These are phyloP conservation scores for Ditylenchus dipsaci DNA, from an alignment of 1,140 invertebrate species.

Conservation along the genomic window DNA sequence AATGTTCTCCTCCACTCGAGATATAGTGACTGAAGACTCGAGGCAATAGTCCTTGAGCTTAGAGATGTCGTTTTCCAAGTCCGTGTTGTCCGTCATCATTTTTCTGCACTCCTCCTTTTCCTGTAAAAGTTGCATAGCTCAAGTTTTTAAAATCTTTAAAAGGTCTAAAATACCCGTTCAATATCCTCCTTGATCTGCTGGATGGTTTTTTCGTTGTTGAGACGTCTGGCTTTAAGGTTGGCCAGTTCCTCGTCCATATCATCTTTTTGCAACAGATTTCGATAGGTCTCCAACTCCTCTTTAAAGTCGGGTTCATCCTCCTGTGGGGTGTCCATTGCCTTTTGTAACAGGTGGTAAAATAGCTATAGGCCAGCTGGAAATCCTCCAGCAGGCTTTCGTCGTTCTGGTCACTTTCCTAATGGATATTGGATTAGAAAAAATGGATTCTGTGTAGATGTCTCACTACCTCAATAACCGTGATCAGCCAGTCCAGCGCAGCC, in stretches of 20 bases:
- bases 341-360: conserved; percentile 20
- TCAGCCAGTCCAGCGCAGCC: conserved; percentile 20
- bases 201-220: conserved; percentile 12
- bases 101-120: neutral
- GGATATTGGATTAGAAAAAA: neutral
- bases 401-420: conserved; percentile 5
- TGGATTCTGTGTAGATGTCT: neutral
- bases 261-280: conserved; percentile 1
- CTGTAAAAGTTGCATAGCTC: neutral
- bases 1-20: neutral
- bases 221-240: neutral
- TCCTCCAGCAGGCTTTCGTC: conserved; percentile 5
- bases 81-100: conserved; percentile 1
- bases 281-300: conserved; percentile 13
- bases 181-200: neutral
- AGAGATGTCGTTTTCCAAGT: neutral
- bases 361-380: conserved; percentile 7
- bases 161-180: conserved; percentile 1
- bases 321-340: conserved; percentile 1
- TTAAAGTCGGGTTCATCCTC: neutral
- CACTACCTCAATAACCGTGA: conserved; percentile 9
- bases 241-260: conserved; percentile 1
- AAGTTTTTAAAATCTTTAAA: no score
- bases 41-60: neutral
- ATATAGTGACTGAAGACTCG: neutral